A percentile compares a stretch with the other conserved stretches of the same genome.
Evolutionary conservation across 2,888 invertebrate species (phyloP).

Genomic region (Drosophila limbata): DNA sequence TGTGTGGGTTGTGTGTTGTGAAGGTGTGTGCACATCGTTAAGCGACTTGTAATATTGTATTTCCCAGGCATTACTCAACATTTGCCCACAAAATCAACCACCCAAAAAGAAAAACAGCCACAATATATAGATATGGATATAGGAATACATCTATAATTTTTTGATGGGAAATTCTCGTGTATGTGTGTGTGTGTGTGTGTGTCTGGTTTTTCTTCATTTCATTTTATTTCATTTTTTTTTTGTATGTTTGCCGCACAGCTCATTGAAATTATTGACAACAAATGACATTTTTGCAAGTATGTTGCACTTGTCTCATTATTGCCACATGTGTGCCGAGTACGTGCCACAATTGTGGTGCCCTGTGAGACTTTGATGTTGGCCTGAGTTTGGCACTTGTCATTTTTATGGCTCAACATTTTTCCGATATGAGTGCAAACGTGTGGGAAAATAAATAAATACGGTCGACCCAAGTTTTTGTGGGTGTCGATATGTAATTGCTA

Average conservation of each 20-base stretch:
- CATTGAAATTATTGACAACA: slow-evolving; percentile 74
- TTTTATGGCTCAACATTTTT: slow-evolving; percentile 74
- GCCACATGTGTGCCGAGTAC: slow-evolving; percentile 72
- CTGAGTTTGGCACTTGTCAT: slow-evolving; percentile 79
- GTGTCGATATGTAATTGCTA: slow-evolving; percentile 76
- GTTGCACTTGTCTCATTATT: slow-evolving; percentile 82
- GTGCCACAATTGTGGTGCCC: slow-evolving; percentile 54
- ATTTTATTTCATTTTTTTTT: not conserved
- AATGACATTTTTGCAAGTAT: slow-evolving; percentile 78
- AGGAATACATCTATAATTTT: slow-evolving; percentile 20
- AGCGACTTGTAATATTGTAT: slow-evolving; percentile 45
- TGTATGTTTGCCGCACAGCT: slow-evolving; percentile 23
- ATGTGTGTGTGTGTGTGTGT: slow-evolving; percentile 12
- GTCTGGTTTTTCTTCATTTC: slow-evolving; percentile 19
- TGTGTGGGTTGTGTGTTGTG: slow-evolving; percentile 13
- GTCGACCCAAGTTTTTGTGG: slow-evolving; percentile 43
- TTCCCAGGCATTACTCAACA: slow-evolving; percentile 40
- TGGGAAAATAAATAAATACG: slow-evolving; percentile 64
- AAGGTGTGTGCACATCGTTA: slow-evolving; percentile 60
- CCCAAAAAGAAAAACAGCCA: slow-evolving; percentile 24
- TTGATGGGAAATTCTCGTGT: slow-evolving; percentile 53
- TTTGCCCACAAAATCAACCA: slow-evolving; percentile 45
- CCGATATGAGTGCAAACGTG: slow-evolving; percentile 66
- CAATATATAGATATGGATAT: slow-evolving; percentile 17
- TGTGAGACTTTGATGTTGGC: slow-evolving; percentile 68